These are phyloP conservation scores for Amphiprion clarkii DNA, from an alignment of 2,797 vertebrate species.

Conservation along the genomic window DNA sequence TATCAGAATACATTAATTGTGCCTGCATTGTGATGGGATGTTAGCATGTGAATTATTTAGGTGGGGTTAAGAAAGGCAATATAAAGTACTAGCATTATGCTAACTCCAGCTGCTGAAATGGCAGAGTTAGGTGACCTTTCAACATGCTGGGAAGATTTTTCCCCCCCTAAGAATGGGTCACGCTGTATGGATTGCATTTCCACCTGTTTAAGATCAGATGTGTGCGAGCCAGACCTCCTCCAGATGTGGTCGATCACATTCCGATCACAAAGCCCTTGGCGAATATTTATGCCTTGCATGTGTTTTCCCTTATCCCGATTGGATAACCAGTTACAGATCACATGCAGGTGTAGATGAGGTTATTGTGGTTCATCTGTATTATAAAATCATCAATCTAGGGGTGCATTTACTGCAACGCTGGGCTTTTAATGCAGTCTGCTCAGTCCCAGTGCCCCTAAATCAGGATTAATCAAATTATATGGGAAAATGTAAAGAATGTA, in stretches of 20 bases:
- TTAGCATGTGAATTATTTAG: too few species aligned
- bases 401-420: neutral
- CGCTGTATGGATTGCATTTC: constrained; percentile 12
- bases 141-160: neutral
- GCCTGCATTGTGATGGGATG: neutral
- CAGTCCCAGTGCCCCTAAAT: neutral
- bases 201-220: constrained; percentile 28
- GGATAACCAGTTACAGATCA: neutral
- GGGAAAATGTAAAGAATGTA: neutral
- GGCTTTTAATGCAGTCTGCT: neutral
- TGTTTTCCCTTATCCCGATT: neutral
- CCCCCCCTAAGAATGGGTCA: neutral
- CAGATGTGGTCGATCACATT: constrained; percentile 34
- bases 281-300: neutral
- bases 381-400: neutral
- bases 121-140: constrained; percentile 10
- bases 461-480: neutral
- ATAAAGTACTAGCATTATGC: too few species aligned
- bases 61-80: neutral
- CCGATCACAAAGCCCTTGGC: neutral
- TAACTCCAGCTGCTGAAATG: too few species aligned
- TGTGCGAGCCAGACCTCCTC: constrained; percentile 1
- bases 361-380: neutral
- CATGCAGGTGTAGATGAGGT: neutral
- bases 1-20: too few species aligned